Conservation (phyloP, 2,888 invertebrate genomes). For the Tipula vernalis region DNA sequence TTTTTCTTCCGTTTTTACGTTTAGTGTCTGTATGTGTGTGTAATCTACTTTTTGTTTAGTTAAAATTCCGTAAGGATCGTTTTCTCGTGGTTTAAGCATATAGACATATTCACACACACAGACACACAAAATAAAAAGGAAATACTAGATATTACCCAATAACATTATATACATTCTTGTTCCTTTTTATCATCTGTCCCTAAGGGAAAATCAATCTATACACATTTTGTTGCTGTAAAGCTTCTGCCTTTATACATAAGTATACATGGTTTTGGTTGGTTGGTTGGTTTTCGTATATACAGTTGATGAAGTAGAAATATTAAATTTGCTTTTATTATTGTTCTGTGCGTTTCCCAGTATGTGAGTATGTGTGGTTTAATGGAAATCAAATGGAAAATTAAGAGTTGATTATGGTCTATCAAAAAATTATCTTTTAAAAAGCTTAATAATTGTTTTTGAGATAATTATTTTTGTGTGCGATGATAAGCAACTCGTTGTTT, state of each 20-base stretch:
- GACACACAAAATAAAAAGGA: neutral
- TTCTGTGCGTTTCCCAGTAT: neutral
- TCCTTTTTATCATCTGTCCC: constrained; percentile 6
- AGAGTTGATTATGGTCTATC: neutral
- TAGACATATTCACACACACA: neutral
- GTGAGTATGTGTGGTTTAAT: neutral
- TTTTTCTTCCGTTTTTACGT: neutral
- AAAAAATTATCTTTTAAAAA: neutral
- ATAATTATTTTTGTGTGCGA: neutral
- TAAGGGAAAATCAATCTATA: neutral
- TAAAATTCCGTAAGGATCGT: constrained; percentile 4
- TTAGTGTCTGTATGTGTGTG: neutral
- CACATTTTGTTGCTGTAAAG: neutral
- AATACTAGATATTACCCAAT: neutral
- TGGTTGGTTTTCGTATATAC: neutral
- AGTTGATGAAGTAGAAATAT: neutral
- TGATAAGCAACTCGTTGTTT: neutral
- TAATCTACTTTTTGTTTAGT: neutral
- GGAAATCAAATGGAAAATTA: constrained; percentile 4
- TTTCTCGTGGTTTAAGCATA: neutral
- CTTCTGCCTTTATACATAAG: neutral
- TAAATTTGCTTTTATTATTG: neutral
- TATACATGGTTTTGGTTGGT: neutral
- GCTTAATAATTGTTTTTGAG: neutral
- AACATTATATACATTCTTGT: neutral